phyloP scores from a whole-genome alignment of 2,888 invertebrate genomes.

The Apodemia hepburni region DNA sequence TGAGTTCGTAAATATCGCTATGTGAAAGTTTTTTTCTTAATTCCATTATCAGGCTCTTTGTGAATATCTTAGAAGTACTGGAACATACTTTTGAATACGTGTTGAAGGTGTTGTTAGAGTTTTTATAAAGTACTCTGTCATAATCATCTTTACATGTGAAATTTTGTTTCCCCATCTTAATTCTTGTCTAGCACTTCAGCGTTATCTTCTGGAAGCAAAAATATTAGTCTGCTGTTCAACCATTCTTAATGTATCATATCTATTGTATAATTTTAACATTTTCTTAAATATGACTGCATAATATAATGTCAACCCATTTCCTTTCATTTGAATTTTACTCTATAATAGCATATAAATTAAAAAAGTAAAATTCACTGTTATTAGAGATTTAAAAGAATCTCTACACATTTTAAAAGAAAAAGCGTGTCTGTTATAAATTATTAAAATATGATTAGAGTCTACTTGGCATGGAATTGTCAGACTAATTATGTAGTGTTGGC shows the following conservation, averaged over 20 bases:
- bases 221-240: constrained; percentile 46
- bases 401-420: too few relatives aligned
- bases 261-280: too few relatives aligned
- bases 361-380: too few relatives aligned
- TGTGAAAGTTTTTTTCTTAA: constrained; percentile 44
- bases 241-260: background rate
- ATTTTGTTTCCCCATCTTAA: constrained; percentile 46
- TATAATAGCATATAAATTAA: too few relatives aligned
- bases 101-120: constrained; percentile 44
- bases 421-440: too few relatives aligned
- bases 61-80: constrained; percentile 41
- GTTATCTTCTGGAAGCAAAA: constrained; percentile 62
- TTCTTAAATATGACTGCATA: background rate
- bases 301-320: too few relatives aligned
- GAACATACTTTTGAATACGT: constrained; percentile 51
- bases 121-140: constrained; percentile 51
- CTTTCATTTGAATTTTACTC: background rate
- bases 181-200: constrained; percentile 16
- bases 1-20: constrained; percentile 38
- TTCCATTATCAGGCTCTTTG: constrained; percentile 41
- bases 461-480: too few relatives aligned
- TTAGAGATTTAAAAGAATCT: too few relatives aligned
- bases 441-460: too few relatives aligned
- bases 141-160: constrained; percentile 36
- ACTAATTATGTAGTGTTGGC: too few relatives aligned